A percentile compares a stretch with the other conserved stretches of the same genome.
These are phyloP conservation scores for Argopecten irradians DNA, from an alignment of 1,140 invertebrate species.

Conservation along the genomic window DNA sequence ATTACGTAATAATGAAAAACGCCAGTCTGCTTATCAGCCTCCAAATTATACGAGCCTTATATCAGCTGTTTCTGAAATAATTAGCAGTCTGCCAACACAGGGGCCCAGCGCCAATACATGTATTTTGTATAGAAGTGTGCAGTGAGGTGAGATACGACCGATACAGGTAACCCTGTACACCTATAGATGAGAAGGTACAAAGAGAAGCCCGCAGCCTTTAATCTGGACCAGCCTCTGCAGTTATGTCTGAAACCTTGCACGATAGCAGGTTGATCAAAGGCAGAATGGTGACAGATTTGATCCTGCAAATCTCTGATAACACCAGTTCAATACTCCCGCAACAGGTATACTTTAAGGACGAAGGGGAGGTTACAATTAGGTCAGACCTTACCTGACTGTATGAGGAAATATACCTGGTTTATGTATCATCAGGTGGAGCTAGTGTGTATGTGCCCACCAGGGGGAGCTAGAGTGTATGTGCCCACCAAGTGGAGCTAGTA, in stretches of 20 bases:
- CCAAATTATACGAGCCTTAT: not conserved
- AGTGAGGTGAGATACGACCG: not conserved
- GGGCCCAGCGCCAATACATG: not conserved
- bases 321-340: not conserved
- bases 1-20: not conserved
- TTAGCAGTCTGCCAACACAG: not conserved
- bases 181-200: not conserved
- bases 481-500: not conserved
- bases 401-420: not conserved
- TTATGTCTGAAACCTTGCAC: not conserved
- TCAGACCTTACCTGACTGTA: not conserved
- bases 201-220: not conserved
- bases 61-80: not conserved
- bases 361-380: not conserved
- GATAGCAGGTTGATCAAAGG: not conserved
- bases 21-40: not conserved
- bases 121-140: slow-evolving; percentile 8
- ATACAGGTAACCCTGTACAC: not conserved
- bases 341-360: not conserved
- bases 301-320: not conserved
- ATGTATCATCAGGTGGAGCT: not conserved
- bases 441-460: not conserved
- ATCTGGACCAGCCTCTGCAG: not conserved
- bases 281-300: not conserved
- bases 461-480: not conserved